phyloP scores from a whole-genome alignment of 2,888 invertebrate species.

The Drosophila phalerata region DNA sequence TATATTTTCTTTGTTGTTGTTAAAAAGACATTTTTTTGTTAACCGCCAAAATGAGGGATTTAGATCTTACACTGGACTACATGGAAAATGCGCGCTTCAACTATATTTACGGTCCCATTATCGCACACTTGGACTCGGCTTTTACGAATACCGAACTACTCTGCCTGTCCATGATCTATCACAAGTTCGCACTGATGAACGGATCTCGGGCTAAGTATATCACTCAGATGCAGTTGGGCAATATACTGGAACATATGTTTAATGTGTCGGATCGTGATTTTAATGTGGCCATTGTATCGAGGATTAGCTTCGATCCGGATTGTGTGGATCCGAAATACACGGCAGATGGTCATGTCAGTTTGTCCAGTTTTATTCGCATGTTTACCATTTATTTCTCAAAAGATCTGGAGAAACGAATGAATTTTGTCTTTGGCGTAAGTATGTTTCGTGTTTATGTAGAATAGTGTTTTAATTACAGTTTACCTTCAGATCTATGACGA shows the following conservation, averaged over 20 bases:
- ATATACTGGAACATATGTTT: slow-evolving; percentile 14
- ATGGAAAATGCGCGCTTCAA: slow-evolving; percentile 89
- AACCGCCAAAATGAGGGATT: slow-evolving; percentile 59
- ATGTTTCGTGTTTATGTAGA: background rate
- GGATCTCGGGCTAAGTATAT: slow-evolving; percentile 22
- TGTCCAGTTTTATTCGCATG: slow-evolving; percentile 89
- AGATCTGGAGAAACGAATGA: slow-evolving; percentile 87
- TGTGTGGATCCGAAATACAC: slow-evolving; percentile 15
- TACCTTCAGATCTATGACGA: slow-evolving; percentile 15
- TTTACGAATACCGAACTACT: slow-evolving; percentile 87
- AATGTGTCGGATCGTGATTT: slow-evolving; percentile 19
- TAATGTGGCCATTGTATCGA: slow-evolving; percentile 13
- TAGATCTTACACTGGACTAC: slow-evolving; percentile 87
- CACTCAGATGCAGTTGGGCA: slow-evolving; percentile 12
- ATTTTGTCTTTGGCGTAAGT: slow-evolving; percentile 19
- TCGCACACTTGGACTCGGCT: slow-evolving; percentile 86
- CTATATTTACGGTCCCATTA: slow-evolving; percentile 87
- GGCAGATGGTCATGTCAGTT: slow-evolving; percentile 51
- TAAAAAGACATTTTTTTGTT: background rate
- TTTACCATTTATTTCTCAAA: slow-evolving; percentile 89
- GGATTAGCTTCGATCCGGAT: slow-evolving; percentile 16
- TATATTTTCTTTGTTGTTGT: background rate
- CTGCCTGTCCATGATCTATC: slow-evolving; percentile 86
- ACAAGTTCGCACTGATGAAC: slow-evolving; percentile 60
- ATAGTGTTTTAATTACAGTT: background rate